Evolutionary conservation across 2,888 invertebrate genomes (phyloP), one percentile per base, ranked within the genome.

Genomic region (Mechanitis messenoides): DNA sequence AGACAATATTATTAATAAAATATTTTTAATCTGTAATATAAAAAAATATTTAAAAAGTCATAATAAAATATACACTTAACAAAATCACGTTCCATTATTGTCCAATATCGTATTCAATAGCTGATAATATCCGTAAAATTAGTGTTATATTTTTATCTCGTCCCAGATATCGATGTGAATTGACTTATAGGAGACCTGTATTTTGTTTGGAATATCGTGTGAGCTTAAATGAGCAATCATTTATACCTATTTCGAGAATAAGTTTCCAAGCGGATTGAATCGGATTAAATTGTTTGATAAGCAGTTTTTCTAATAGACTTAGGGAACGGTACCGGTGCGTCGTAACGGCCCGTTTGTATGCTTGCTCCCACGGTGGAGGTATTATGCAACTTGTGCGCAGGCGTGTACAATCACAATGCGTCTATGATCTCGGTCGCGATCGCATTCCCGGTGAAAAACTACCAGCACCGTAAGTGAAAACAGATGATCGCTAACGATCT

Each of bases 261-360:
- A 20, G 20, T 20, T 20, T 20, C 20, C 20, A 20, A 20, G 20
- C 20, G 20, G 20, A 20, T 20, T 20, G 20, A 20, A 20, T 20
- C 20, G 20, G 78, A 76, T 80, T 77, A 82, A 87, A 89, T 88
- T 85, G 87, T 87, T 89, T 84, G 85, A 86, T 85, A 87, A 83
- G 86, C 83, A 85, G 87, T 83, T 85, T 81, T 82, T 87, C 84
- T 87, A 85, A 89, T 88, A 88, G 87, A 79, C 81, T 84, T 86
- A 85, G 85, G 78, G 84, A 88, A 90, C 89, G 90, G 89, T 88
- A 90, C 81, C 74, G 78, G 78, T 84, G 83, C 85, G 85, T 87
- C 83, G 83, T 90, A 89, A 87, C 89, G 88, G 89, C 79, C 74
- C 71, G 70, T 69, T 67, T 72, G 71, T 63, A 73, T 20, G 78